phyloP scores from a whole-genome alignment of 2,888 invertebrate genomes.

The Stegophylla sp. region DNA sequence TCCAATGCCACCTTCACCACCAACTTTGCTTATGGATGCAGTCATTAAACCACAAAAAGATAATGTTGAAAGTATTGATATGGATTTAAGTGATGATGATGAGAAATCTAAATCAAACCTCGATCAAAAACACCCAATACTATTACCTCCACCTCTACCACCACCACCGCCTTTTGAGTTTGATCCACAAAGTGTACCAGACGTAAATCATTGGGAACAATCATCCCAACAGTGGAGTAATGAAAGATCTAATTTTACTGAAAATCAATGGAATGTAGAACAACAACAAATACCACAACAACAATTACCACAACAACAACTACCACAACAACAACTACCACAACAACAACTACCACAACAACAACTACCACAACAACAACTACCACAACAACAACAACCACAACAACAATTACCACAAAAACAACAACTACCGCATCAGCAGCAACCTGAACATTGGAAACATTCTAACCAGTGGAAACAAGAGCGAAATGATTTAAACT shows the following conservation, averaged over 20 bases:
- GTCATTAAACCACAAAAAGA: conserved; percentile 65
- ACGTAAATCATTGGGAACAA: conserved; percentile 29
- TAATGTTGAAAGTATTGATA: conserved; percentile 82
- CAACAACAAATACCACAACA: neutral
- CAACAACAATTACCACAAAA: no score
- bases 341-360: no score
- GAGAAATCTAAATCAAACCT: conserved; percentile 54
- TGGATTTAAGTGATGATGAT: conserved; percentile 87
- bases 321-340: neutral
- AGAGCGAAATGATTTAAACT: conserved; percentile 26
- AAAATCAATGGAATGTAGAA: conserved; percentile 39
- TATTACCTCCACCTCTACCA: conserved; percentile 46
- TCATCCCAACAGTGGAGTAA: conserved; percentile 34
- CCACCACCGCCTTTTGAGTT: conserved; percentile 42
- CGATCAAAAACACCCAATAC: conserved; percentile 28
- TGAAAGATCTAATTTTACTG: conserved; percentile 30
- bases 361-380: neutral
- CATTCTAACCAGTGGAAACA: conserved; percentile 43
- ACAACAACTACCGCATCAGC: no score
- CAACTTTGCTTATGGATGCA: conserved; percentile 43
- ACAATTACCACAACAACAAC: no score
- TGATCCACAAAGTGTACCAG: conserved; percentile 25
- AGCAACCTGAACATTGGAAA: conserved; percentile 50
- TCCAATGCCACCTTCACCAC: conserved; percentile 56
- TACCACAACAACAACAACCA: no score